phyloP scores from a whole-genome alignment of 2,797 vertebrate species.

The Remorina albescens region DNA sequence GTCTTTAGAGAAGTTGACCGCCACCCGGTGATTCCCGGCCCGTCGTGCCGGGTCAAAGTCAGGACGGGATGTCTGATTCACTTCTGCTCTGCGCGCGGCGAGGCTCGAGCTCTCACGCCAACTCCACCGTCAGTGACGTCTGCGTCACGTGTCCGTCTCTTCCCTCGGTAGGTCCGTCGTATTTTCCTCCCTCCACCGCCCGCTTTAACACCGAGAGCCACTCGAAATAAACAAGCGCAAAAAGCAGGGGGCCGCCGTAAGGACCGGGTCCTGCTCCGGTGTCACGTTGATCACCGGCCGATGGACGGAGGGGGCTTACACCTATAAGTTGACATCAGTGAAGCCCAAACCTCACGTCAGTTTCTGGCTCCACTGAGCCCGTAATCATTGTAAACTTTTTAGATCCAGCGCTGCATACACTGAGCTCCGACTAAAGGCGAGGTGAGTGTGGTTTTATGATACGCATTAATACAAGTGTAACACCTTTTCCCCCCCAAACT shows the following conservation, averaged over 20 bases:
- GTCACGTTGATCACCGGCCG: slow-evolving; percentile 68
- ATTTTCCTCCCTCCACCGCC: slow-evolving; percentile 82
- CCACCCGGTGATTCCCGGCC: slow-evolving; percentile 3
- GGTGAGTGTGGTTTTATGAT: slow-evolving; percentile 74
- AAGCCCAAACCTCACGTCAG: slow-evolving; percentile 71
- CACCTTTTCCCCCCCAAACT: slow-evolving; percentile 75
- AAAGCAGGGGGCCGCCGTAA: slow-evolving; percentile 39
- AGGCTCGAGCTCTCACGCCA: slow-evolving; percentile 79
- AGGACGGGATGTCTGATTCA: slow-evolving; percentile 49
- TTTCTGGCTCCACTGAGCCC: slow-evolving; percentile 63
- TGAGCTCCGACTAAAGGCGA: slow-evolving; percentile 56
- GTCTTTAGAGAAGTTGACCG: background rate
- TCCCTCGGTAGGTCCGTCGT: slow-evolving; percentile 84
- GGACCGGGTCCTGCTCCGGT: slow-evolving; percentile 57
- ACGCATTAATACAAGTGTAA: slow-evolving; percentile 38
- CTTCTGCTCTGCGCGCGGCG: slow-evolving; percentile 43
- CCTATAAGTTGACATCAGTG: slow-evolving; percentile 80
- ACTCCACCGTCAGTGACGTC: slow-evolving; percentile 85
- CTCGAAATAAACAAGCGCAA: slow-evolving; percentile 82
- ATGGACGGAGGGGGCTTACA: slow-evolving; percentile 72
- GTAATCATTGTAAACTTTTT: slow-evolving; percentile 72
- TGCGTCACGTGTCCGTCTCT: slow-evolving; percentile 84
- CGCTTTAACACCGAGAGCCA: slow-evolving; percentile 71
- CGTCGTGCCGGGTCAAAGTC: slow-evolving; percentile 18
- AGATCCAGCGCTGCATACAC: slow-evolving; percentile 47